A percentile compares a stretch with the other conserved stretches of the same genome.
Evolutionary conservation across 2,888 invertebrate genomes (phyloP).

Genomic region (Plagodis pulveraria): DNA sequence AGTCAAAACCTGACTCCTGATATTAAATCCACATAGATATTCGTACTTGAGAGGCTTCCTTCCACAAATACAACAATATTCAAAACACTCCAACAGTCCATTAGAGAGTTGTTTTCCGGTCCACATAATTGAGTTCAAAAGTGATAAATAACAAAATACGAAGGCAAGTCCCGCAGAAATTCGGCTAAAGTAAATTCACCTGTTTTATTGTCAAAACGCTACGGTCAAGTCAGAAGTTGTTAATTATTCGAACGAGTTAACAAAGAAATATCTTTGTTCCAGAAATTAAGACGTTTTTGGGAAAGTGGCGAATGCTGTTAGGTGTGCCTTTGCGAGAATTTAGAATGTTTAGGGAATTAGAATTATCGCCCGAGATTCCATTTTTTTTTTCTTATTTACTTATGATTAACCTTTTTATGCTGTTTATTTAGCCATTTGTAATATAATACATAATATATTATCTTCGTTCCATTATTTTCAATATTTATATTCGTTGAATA

Average conservation of each 20-base stretch:
- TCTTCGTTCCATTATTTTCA: too few relatives aligned
- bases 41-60: not conserved
- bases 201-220: conserved; percentile 35
- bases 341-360: too few relatives aligned
- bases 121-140: conserved; percentile 37
- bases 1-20: too few relatives aligned
- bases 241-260: conserved; percentile 33
- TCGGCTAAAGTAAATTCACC: conserved; percentile 41
- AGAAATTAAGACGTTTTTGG: conserved; percentile 7
- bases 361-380: too few relatives aligned
- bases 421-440: too few relatives aligned
- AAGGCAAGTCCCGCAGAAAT: conserved; percentile 39
- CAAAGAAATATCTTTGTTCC: conserved; percentile 29
- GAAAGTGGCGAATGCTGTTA: conserved; percentile 5
- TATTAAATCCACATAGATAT: too few relatives aligned
- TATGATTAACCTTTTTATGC: too few relatives aligned
- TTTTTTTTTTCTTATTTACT: too few relatives aligned
- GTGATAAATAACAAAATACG: conserved; percentile 38
- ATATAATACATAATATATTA: too few relatives aligned
- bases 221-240: conserved; percentile 30
- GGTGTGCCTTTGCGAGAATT: not conserved
- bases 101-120: conserved; percentile 30
- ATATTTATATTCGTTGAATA: too few relatives aligned
- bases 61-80: conserved; percentile 18
- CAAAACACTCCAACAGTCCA: conserved; percentile 24